Evolutionary conservation across 2,113 vertebrate species (phyloP).

Genomic region (Narcine bancroftii): DNA sequence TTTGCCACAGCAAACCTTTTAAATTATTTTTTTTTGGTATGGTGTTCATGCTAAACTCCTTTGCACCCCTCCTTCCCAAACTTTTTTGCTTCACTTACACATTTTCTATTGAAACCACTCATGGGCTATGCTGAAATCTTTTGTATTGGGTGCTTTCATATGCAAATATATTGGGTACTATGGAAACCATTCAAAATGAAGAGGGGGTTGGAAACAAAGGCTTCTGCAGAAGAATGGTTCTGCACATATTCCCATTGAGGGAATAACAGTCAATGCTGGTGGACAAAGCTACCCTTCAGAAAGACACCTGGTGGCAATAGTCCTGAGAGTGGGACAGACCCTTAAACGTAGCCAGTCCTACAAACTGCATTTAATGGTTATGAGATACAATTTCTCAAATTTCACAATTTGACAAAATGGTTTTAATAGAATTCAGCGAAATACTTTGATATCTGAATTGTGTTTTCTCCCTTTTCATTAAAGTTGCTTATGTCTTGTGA

Average conservation of each 20-base stretch:
- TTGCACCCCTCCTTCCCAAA: neutral
- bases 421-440: neutral
- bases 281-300: slow-evolving; percentile 37
- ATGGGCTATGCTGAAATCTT: slow-evolving; percentile 61
- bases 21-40: slow-evolving; percentile 17
- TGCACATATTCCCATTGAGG: slow-evolving; percentile 35
- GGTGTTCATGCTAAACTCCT: neutral
- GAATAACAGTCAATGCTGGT: slow-evolving; percentile 34
- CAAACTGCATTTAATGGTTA: neutral
- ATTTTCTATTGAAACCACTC: slow-evolving; percentile 46
- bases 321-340: neutral
- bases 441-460: neutral
- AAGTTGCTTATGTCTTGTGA: neutral
- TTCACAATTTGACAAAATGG: slow-evolving; percentile 12
- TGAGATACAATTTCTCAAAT: slow-evolving; percentile 23
- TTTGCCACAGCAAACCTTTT: slow-evolving; percentile 11
- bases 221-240: slow-evolving; percentile 41
- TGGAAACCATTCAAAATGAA: slow-evolving; percentile 67
- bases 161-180: slow-evolving; percentile 65
- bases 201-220: slow-evolving; percentile 62
- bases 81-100: slow-evolving; percentile 53
- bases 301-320: slow-evolving; percentile 37
- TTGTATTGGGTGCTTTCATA: slow-evolving; percentile 59
- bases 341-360: slow-evolving; percentile 16
- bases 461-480: neutral